Base-by-base conservation (phyloP, 2,797 vertebrate species). In the Fratercula arctica region DNA sequence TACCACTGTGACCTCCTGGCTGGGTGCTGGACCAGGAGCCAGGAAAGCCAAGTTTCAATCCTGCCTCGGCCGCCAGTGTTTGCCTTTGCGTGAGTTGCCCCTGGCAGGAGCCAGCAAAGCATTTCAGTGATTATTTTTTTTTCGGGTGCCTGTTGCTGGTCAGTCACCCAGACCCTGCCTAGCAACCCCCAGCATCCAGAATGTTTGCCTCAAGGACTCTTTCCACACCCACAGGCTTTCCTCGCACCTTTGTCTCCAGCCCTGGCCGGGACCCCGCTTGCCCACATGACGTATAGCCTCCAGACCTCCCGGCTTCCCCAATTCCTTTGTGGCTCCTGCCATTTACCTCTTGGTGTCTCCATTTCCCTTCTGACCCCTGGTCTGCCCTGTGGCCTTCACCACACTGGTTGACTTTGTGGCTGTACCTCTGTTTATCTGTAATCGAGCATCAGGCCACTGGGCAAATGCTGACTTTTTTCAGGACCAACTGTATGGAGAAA, bases 321-420 rank as follows among this genome's bases (percentile, higher is more conserved):
- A 59, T 10, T 31, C 77, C 59, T 93, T 16, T 95, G 86, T 70
- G 79, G 75, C 81, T 93, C 86, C 89, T 74, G 74, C 43, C 46
- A 10, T 39, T 81, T 86, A 57, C 94, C 88, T 93, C 93, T 91
- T 82, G 87, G 93, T 93, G 88, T 93, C 88, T 82, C 91, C 4
- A 3, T 85, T 90, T 95, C 90, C 63, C 48, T 96, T 86, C 85
- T 29, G 75, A 35, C 59, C 79, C 68, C 31, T 31, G 7, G 5
- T 35, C 41, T 73, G 48, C 33, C 56, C 61, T n/a, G 18, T 24
- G 67, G 61, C 4, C 48, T 79, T 37, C 28, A 26, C 14, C 19
- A 13, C 6, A 11, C 31, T 10, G 19, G 20, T 4, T 64, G 60
- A 29, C 21, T 33, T 21, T 4, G 43, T 17, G 54, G 51, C 48